phyloP scores from a whole-genome alignment of 2,113 vertebrate genomes.

The Nannospalax galili region DNA sequence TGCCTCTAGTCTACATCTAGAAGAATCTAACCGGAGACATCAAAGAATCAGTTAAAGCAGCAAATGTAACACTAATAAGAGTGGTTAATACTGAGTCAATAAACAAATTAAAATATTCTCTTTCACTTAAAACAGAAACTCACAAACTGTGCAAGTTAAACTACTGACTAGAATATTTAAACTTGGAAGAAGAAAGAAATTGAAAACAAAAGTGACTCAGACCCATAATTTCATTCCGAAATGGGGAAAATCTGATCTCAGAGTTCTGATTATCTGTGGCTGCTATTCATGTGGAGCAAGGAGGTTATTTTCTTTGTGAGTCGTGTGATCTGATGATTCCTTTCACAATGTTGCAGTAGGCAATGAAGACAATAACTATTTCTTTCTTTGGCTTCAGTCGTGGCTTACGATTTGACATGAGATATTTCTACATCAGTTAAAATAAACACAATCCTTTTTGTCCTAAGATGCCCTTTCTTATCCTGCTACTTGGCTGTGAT shows the following conservation, averaged over 20 bases:
- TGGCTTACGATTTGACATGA: constrained; percentile 75
- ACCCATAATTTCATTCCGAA: constrained; percentile 57
- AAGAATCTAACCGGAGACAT: background rate
- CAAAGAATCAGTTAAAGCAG: constrained; percentile 19
- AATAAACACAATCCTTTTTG: constrained; percentile 62
- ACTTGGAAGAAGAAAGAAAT: constrained; percentile 45
- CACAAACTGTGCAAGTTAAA: constrained; percentile 21
- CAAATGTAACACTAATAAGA: constrained; percentile 11
- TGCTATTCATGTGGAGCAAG: constrained; percentile 58
- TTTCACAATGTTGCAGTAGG: constrained; percentile 73
- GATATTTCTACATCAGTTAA: constrained; percentile 77
- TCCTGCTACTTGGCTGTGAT: constrained; percentile 22
- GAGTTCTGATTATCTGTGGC: constrained; percentile 61
- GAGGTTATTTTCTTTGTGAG: constrained; percentile 76
- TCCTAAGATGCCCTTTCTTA: constrained; percentile 57
- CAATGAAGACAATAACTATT: constrained; percentile 72
- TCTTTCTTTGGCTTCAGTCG: constrained; percentile 72
- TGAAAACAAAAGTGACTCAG: constrained; percentile 45
- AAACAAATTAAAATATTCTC: constrained; percentile 59
- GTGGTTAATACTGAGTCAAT: constrained; percentile 16
- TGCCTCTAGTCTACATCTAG: constrained; percentile 8
- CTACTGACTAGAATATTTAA: background rate
- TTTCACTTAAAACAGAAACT: constrained; percentile 56
- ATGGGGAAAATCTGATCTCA: constrained; percentile 43
- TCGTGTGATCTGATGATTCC: constrained; percentile 75